A percentile compares a stretch with the other conserved stretches of the same genome.
These are phyloP conservation scores for Montipora sp. DNA, from an alignment of 64 coral and sea anemone species.

Conservation along the genomic window DNA sequence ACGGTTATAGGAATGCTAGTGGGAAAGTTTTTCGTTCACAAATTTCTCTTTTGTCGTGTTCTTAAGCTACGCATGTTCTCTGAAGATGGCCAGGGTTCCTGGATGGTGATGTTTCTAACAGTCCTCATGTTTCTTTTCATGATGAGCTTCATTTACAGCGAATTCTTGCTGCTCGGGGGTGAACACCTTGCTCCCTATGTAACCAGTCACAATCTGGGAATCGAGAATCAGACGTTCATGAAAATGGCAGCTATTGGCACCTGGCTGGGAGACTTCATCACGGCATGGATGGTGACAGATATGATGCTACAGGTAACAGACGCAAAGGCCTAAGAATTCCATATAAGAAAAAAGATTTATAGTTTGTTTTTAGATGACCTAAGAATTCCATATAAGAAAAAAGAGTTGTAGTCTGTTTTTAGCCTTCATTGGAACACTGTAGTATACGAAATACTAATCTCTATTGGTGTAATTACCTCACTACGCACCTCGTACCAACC, in stretches of 20 bases:
- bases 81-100: conserved; percentile 87
- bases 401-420: too few species aligned
- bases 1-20: conserved; percentile 61
- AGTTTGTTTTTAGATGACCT: too few species aligned
- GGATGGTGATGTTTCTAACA: conserved; percentile 93
- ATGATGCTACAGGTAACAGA: conserved; percentile 89
- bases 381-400: too few species aligned
- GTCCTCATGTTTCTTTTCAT: conserved; percentile 69
- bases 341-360: too few species aligned
- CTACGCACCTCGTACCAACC: too few species aligned
- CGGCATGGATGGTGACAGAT: conserved; percentile 93
- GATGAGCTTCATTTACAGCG: conserved; percentile 86
- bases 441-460: too few species aligned
- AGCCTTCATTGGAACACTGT: too few species aligned
- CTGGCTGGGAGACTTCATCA: conserved; percentile 93
- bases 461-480: too few species aligned
- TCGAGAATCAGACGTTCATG: conserved; percentile 92
- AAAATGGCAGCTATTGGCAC: conserved; percentile 89
- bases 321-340: not conserved
- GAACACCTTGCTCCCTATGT: conserved; percentile 57
- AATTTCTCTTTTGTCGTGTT: conserved; percentile 82
- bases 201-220: conserved; percentile 80
- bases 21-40: conserved; percentile 86
- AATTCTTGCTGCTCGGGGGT: conserved; percentile 71
- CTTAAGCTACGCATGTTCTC: conserved; percentile 83